phyloP scores from a whole-genome alignment of 2,797 vertebrate species.

The Alauda arvensis region DNA sequence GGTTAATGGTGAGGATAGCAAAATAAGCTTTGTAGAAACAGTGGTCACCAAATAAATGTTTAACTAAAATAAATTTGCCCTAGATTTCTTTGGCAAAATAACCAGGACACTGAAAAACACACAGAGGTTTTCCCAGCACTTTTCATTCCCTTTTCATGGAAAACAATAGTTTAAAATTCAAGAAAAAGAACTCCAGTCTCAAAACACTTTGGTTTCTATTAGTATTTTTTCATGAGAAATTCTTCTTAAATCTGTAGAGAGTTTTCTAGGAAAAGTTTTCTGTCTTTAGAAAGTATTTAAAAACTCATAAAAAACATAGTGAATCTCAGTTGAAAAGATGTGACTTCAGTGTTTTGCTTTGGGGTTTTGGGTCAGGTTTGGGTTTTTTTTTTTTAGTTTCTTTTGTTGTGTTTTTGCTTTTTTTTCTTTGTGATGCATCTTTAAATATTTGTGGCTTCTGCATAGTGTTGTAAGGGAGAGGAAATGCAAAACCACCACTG shows the following conservation, averaged over 20 bases:
- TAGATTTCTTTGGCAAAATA: slow-evolving; percentile 55
- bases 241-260: neutral
- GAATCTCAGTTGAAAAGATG: neutral
- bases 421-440: neutral
- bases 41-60: slow-evolving; percentile 58
- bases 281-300: neutral
- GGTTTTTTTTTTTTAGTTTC: neutral
- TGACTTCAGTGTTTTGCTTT: neutral
- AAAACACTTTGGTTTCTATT: neutral
- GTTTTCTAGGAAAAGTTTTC: neutral
- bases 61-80: slow-evolving; percentile 71
- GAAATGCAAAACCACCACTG: neutral
- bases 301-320: neutral
- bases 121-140: slow-evolving; percentile 33
- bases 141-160: neutral
- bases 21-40: slow-evolving; percentile 46
- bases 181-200: neutral
- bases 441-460: neutral
- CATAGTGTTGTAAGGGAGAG: neutral
- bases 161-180: slow-evolving; percentile 1
- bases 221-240: neutral
- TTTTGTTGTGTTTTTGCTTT: neutral
- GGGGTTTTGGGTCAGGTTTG: accelerated
- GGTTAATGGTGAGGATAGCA: slow-evolving; percentile 51
- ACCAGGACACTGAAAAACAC: slow-evolving; percentile 40